A percentile compares a stretch with the other conserved stretches of the same genome.
These are phyloP conservation scores for Ellobius talpinus DNA, from an alignment of 2,113 vertebrate genomes.

Conservation along the genomic window DNA sequence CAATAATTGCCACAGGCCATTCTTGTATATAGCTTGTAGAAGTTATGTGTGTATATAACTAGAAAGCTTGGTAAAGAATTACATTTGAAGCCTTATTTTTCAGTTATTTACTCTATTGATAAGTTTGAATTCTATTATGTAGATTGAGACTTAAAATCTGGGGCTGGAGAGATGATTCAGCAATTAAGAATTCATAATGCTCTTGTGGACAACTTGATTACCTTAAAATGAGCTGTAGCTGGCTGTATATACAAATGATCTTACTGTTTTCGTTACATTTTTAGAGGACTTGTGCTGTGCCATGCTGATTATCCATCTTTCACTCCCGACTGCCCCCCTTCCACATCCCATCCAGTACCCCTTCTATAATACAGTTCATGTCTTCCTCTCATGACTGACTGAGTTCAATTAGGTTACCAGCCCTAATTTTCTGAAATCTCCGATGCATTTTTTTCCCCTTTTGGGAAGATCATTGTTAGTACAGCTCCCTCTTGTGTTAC, in stretches of 20 bases:
- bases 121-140: neutral
- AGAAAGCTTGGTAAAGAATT: neutral
- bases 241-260: neutral
- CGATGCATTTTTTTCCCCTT: neutral
- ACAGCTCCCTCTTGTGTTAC: slow-evolving; percentile 59
- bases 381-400: neutral
- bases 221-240: slow-evolving; percentile 41
- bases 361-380: neutral
- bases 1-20: neutral
- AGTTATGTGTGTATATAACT: neutral
- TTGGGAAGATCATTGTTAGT: slow-evolving; percentile 11
- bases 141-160: slow-evolving; percentile 2
- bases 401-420: neutral
- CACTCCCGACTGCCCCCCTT: accelerated
- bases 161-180: neutral
- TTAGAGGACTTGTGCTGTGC: neutral
- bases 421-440: neutral
- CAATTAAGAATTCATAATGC: neutral
- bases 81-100: slow-evolving; percentile 39
- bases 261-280: slow-evolving; percentile 29
- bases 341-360: neutral
- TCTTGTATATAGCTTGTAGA: neutral
- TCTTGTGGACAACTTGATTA: neutral
- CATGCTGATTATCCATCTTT: neutral
- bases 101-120: neutral